Evolutionary conservation across 2,113 vertebrate species (phyloP).

Genomic region (Peromyscus californicus): DNA sequence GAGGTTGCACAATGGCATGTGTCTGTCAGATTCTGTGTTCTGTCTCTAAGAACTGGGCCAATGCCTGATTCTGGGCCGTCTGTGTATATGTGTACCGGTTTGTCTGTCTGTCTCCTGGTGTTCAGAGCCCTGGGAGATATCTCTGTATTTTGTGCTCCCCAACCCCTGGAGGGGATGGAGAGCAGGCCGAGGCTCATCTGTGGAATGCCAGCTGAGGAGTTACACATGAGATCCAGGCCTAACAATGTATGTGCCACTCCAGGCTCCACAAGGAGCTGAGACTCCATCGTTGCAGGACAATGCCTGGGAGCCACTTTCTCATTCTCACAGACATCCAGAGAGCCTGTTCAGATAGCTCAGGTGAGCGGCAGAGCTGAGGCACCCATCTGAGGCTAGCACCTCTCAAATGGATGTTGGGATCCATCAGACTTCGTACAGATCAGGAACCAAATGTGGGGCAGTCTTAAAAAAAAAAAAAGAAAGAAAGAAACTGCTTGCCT

Average conservation of each 20-base stretch:
- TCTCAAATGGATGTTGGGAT: not conserved
- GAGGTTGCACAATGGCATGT: not conserved
- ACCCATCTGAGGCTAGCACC: not conserved
- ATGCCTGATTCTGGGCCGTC: not conserved
- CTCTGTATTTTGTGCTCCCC: not conserved
- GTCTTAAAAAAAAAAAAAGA: no score
- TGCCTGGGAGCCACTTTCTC: not conserved
- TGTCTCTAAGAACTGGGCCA: not conserved
- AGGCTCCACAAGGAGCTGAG: not conserved
- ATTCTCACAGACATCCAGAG: not conserved
- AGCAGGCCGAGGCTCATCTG: not conserved
- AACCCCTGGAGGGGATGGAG: not conserved
- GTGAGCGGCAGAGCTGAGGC: not conserved
- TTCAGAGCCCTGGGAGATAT: not conserved
- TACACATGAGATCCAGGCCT: fast-evolving
- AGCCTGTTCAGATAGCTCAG: not conserved
- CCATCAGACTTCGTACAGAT: not conserved
- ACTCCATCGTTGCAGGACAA: not conserved
- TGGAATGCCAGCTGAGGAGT: not conserved
- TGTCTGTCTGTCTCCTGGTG: not conserved
- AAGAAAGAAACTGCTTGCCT: not conserved
- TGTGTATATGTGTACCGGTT: not conserved
- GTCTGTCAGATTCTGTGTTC: not conserved
- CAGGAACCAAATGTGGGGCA: not conserved
- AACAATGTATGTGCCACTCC: not conserved